Conservation (phyloP, 1,140 invertebrate genomes). For the Drosophila mayri region DNA sequence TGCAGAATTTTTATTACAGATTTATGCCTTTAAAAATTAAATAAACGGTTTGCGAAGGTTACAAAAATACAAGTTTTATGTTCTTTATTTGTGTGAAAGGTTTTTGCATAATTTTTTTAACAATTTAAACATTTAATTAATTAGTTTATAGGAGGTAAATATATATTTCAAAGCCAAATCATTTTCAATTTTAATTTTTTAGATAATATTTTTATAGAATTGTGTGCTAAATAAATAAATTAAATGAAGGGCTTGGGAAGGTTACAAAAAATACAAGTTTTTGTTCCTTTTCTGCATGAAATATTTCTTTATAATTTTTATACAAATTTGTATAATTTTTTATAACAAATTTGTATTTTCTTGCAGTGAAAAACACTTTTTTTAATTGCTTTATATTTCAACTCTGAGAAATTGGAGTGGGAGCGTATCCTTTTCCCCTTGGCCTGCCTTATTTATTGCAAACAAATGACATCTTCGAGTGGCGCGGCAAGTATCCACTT, state of each 20-base stretch:
- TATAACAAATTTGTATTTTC: background rate
- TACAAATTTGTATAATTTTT: too few species aligned
- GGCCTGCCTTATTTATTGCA: slow-evolving; percentile 64
- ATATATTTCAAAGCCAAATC: background rate
- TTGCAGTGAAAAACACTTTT: slow-evolving; percentile 35
- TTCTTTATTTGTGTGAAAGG: too few species aligned
- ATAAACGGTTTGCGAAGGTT: too few species aligned
- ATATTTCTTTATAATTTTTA: too few species aligned
- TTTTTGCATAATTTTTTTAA: background rate
- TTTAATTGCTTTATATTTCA: slow-evolving; percentile 69
- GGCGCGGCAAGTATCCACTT: slow-evolving; percentile 68
- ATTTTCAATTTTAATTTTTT: background rate
- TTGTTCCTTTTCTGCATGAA: too few species aligned
- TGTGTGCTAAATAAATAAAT: too few species aligned
- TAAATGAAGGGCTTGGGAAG: too few species aligned
- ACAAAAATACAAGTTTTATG: too few species aligned
- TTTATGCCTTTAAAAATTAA: too few species aligned
- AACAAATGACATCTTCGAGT: slow-evolving; percentile 72
- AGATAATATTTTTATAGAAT: background rate
- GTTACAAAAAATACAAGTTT: too few species aligned
- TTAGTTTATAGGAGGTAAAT: background rate
- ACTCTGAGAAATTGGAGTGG: slow-evolving; percentile 9
- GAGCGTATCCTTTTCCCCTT: slow-evolving; percentile 38
- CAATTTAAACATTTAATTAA: background rate
- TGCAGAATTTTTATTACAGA: too few species aligned